These are phyloP conservation scores for Diceros bicornis DNA, from an alignment of 2,797 vertebrate genomes.

Conservation along the genomic window DNA sequence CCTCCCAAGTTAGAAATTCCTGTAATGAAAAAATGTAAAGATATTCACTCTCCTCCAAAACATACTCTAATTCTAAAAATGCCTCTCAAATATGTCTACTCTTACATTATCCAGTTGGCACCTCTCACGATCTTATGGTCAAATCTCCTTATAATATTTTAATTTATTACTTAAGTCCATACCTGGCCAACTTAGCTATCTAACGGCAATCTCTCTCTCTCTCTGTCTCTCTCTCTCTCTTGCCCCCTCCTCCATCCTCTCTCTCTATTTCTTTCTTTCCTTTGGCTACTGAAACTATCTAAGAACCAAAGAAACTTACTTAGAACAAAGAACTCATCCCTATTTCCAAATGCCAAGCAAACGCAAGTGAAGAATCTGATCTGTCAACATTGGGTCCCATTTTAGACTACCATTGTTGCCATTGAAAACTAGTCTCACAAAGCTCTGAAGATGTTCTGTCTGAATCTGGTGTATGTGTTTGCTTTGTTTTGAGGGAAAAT, in stretches of 20 bases:
- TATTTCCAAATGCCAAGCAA: not conserved
- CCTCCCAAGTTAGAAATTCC: constrained; percentile 9
- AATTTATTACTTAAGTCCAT: not conserved
- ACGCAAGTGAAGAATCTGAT: not conserved
- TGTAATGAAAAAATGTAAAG: constrained; percentile 20
- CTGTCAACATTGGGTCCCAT: not conserved
- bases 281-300: not conserved
- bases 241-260: accelerated
- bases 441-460: not conserved
- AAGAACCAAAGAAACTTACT: not conserved
- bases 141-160: not conserved
- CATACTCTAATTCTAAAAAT: not conserved
- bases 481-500: not conserved
- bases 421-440: not conserved
- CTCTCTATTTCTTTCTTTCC: not conserved
- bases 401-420: not conserved
- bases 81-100: not conserved
- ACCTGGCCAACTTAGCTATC: not conserved
- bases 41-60: not conserved
- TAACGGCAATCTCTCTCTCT: not conserved
- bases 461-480: not conserved
- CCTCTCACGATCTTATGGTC: not conserved
- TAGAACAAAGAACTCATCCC: not conserved
- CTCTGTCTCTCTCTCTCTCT: not conserved
- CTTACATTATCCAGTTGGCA: not conserved